These are phyloP conservation scores for Saiga tatarica DNA, from an alignment of 2,113 vertebrate species.

Conservation along the genomic window DNA sequence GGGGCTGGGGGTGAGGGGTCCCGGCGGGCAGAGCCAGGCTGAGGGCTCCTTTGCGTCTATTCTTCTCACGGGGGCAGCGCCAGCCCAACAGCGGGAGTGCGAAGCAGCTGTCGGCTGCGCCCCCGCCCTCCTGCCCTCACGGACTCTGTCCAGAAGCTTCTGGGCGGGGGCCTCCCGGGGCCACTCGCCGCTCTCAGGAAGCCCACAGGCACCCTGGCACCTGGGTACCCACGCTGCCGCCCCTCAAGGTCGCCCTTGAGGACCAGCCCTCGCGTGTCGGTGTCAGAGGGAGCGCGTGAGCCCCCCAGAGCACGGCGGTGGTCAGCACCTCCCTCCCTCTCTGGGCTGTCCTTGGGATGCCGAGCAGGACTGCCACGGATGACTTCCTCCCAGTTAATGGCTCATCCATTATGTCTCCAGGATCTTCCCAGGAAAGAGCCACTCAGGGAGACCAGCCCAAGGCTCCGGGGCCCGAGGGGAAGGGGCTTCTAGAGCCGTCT, in stretches of 20 bases:
- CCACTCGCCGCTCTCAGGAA: neutral
- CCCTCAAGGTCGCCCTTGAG: fast-evolving
- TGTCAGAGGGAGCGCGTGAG: neutral
- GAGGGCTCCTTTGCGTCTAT: neutral
- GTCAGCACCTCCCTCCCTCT: neutral
- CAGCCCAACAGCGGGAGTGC: neutral
- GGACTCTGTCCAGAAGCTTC: neutral
- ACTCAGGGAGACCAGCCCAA: neutral
- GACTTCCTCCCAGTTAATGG: conserved; percentile 40
- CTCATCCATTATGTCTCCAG: conserved; percentile 21
- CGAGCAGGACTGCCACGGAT: neutral
- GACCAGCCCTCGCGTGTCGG: fast-evolving
- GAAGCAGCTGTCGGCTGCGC: neutral
- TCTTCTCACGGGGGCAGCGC: neutral
- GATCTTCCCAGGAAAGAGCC: conserved; percentile 25
- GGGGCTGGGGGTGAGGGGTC: neutral
- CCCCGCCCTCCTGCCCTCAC: neutral
- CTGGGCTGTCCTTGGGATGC: neutral
- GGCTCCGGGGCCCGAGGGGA: neutral
- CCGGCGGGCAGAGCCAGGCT: neutral
- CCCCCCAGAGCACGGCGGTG: neutral
- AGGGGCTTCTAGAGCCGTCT: neutral
- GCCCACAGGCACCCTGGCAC: neutral
- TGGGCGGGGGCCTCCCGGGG: neutral
- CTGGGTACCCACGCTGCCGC: neutral